phyloP scores from a whole-genome alignment of 2,888 invertebrate species.

The Cremastobaeus sp. region DNA sequence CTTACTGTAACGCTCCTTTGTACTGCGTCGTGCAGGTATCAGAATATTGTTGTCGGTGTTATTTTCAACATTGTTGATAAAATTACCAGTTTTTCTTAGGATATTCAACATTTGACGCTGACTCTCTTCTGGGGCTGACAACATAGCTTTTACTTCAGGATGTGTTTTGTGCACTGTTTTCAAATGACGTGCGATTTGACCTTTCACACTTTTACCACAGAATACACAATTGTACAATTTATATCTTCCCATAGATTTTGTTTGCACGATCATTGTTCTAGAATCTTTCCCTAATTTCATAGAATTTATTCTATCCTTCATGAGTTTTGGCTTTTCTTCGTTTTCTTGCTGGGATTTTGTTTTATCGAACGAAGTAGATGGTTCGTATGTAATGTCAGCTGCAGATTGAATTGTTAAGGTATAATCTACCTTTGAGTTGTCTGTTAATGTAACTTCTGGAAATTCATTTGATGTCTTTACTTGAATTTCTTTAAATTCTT shows the following conservation, averaged over 20 bases:
- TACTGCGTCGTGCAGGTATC: not conserved
- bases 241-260: not conserved
- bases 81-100: slow-evolving; percentile 4
- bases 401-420: too few relatives aligned
- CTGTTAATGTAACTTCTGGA: too few relatives aligned
- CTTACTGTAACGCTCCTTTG: not conserved
- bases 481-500: too few relatives aligned
- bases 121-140: not conserved
- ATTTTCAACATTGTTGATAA: slow-evolving; percentile 4
- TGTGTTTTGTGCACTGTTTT: slow-evolving; percentile 5
- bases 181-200: slow-evolving; percentile 16
- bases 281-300: not conserved
- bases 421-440: too few relatives aligned
- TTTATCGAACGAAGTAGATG: too few relatives aligned
- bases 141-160: not conserved
- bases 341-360: not conserved
- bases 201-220: not conserved
- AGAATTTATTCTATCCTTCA: not conserved
- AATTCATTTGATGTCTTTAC: too few relatives aligned
- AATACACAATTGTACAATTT: slow-evolving; percentile 7
- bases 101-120: slow-evolving; percentile 2
- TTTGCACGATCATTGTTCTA: not conserved
- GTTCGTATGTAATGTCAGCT: too few relatives aligned
- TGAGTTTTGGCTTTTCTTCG: not conserved
- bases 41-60: not conserved